Percentiles rank a stretch among this genome's conserved stretches.
Conservation (phyloP, 30 jellyfish, hydroid and myxozoan species). For the Catostylus mosaicus region DNA sequence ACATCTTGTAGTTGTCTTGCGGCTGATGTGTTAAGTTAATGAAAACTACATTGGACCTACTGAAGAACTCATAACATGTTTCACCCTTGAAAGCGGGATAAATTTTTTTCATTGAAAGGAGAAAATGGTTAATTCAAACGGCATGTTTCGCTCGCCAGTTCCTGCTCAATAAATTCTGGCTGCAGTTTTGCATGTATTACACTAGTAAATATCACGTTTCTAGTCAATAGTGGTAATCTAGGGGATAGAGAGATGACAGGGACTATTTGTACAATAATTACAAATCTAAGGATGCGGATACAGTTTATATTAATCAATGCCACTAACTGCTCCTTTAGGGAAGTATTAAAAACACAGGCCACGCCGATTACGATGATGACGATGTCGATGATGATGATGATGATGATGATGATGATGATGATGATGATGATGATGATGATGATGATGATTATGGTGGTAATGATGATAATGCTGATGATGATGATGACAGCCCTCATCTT, state of each 20-base stretch:
- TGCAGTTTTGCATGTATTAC: not conserved
- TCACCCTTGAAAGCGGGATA: no score
- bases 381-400: not conserved
- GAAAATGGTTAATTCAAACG: no score
- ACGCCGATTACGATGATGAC: not conserved
- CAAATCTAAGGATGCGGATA: no score
- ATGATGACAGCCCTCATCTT: not conserved
- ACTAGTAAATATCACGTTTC: no score
- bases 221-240: no score
- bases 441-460: not conserved
- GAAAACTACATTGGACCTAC: conserved; percentile 14
- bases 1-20: conserved; percentile 10
- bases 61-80: not conserved
- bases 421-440: not conserved
- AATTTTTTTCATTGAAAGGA: no score
- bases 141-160: not conserved
- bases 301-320: no score
- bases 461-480: not conserved
- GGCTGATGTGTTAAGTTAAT: conserved; percentile 36
- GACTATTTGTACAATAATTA: no score
- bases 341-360: no score
- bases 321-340: no score
- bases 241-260: no score
- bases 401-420: not conserved
- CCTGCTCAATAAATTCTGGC: not conserved